A percentile compares a stretch with the other conserved stretches of the same genome.
Evolutionary conservation across 2,797 vertebrate genomes (phyloP).

Genomic region (Enteromius afrohamiltoni): DNA sequence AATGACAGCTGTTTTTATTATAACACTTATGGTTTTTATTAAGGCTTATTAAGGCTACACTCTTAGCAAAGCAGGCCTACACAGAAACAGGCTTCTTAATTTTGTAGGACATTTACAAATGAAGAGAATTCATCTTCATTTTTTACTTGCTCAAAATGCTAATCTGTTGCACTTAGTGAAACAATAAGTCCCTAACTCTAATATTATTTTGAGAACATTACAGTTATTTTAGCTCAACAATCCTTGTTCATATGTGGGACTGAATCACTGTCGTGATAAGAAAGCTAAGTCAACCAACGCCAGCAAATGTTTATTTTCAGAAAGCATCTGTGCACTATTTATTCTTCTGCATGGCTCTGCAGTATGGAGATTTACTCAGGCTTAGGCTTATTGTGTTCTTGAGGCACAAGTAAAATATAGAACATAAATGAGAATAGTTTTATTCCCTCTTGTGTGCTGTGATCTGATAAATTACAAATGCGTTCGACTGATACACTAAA

Average conservation of each 20-base stretch:
- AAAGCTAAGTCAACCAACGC: not conserved
- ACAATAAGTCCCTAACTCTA: not conserved
- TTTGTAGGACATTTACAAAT: not conserved
- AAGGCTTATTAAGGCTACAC: not conserved
- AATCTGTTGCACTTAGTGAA: conserved; percentile 4
- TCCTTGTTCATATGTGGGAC: conserved; percentile 23
- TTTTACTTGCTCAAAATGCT: not conserved
- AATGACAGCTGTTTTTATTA: not conserved
- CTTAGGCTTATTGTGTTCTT: conserved; percentile 73
- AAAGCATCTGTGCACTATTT: conserved; percentile 18
- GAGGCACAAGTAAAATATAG: conserved; percentile 69
- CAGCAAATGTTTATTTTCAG: conserved; percentile 16
- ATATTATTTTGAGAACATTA: not conserved
- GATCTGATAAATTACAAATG: conserved; percentile 73
- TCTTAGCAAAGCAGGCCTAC: not conserved
- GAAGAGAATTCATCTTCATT: not conserved
- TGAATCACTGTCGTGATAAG: conserved; percentile 12
- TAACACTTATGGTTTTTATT: not conserved
- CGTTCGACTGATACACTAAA: conserved; percentile 73
- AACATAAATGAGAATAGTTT: conserved; percentile 65
- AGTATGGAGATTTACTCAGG: conserved; percentile 77
- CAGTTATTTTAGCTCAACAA: not conserved
- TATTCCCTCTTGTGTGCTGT: conserved; percentile 69
- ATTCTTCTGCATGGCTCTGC: conserved; percentile 31
- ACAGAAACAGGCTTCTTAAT: not conserved